Base-by-base conservation (phyloP, 2,888 invertebrate species). In the Achlya flavicornis region DNA sequence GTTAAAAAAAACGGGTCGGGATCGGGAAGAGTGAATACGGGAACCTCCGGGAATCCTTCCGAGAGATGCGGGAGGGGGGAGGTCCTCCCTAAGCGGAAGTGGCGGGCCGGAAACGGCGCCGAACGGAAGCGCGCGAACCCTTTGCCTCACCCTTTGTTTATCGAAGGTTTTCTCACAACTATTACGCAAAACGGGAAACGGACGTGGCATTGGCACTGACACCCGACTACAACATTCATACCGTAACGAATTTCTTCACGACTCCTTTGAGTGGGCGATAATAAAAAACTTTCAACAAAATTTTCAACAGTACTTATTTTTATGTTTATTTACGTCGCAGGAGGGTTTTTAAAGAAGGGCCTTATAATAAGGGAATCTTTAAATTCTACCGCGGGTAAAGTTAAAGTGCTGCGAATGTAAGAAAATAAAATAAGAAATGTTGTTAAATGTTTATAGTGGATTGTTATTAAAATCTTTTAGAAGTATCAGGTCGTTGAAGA, bases 91-190 rank as follows among this genome's bases (percentile, higher is more conserved):
- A 35, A 41, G 35, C 71, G 82, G 83, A 83, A 83, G 83, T 79
- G 81, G 75, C 80, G 81, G 83, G 78, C 84, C 90, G 92, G 91
- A 90, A 90, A 84, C 88, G 79, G 79, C 83, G 84, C 72, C 87
- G 88, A 83, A 83, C 89, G 91, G 91, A 91, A 89, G 84, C 83
- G 80, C 71, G 78, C 78, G 82, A 88, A 89, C 90, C 91, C 90
- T 90, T 91, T 88, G 85, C 81, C 81, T 72, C 75, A 82, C 83
- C 85, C 84, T 90, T 91, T 91, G 91, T 92, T 89, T 90, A 85
- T 84, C 77, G 81, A 85, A 77, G 79, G 68, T 68, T 80, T 72
- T 77, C 78, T 75, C 79, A 78, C 79, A 83, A 84, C 84, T 84
- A 84, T 82, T 81, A 79, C 77, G 71, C 74, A 74, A 77, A 77